Base-by-base conservation (phyloP, 1,140 invertebrate species). In the Hydropsyche tenuis region DNA sequence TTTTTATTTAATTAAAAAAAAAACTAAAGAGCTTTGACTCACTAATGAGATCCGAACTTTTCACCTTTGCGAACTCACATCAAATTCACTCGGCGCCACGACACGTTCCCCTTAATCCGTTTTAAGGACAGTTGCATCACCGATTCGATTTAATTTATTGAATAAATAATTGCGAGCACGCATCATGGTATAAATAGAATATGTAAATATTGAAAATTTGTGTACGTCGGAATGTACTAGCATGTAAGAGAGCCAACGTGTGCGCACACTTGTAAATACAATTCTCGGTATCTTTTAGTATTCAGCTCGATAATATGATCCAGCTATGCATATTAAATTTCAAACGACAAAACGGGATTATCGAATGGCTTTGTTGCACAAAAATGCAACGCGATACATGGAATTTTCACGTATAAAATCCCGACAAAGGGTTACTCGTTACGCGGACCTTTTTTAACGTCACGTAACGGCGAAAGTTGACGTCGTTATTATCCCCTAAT, bases 251-350 rank as follows among this genome's bases (percentile, higher is more conserved):
- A n/a, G n/a, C n/a, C n/a, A 37, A 37, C 9, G 30, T 37, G 48
- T 18, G 20, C 48, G n/a, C 23, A 2, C 22, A 60, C 51, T 16
- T 56, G 18, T 56, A 60, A 60, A 25, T 60, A 20, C 22, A 25
- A 60, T 60, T 60, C 56, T 60, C 23, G 22, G 56, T 60, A 60
- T 60, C 20, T 60, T 3, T 60, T 23, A 60, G 56, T 60, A 60
- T 60, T 60, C 56, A 23, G 56, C 23, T 60, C 56, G 56, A 60
- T 60, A 60, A 60, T 60, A 60, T 60, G 56, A 60, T 60, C 56
- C 56, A 60, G 56, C 56, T 60, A 60, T 25, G 56, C 56, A 60
- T 60, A 60, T 60, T 60, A 60, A 60, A 60, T 60, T 23, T 25
- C 22, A 25, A 60, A 60, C 56, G 20, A 56, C 11, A 56, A 60